These are phyloP conservation scores for Troglohyphantes excavatus DNA, from an alignment of 2,888 invertebrate species.

Conservation along the genomic window DNA sequence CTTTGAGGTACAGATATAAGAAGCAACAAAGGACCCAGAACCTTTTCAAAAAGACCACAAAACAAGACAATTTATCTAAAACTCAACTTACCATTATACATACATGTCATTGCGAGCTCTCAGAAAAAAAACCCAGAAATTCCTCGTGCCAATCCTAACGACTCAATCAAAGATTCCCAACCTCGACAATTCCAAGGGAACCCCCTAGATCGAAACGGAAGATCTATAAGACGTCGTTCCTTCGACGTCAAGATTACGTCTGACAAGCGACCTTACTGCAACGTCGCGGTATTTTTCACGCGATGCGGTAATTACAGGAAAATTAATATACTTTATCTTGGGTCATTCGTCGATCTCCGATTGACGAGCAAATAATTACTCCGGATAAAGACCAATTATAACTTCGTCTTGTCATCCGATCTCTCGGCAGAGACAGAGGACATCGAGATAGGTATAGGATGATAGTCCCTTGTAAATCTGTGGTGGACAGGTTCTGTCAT, in stretches of 20 bases:
- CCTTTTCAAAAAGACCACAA: too few species aligned
- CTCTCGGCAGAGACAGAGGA: not conserved
- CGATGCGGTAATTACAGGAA: not conserved
- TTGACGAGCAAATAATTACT: constrained; percentile 1
- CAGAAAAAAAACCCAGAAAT: too few species aligned
- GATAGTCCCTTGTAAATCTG: too few species aligned
- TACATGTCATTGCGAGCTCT: too few species aligned
- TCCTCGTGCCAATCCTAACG: not conserved
- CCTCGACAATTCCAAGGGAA: not conserved
- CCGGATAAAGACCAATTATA: not conserved
- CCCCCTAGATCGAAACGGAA: not conserved
- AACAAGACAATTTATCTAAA: too few species aligned
- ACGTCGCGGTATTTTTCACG: not conserved
- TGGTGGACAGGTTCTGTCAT: not conserved
- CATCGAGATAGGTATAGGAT: not conserved
- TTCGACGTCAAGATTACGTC: not conserved
- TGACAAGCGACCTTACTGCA: not conserved
- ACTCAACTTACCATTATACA: too few species aligned
- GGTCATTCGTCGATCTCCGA: not conserved
- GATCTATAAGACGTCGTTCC: not conserved
- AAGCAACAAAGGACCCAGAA: too few species aligned
- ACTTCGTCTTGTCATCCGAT: not conserved
- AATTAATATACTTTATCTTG: not conserved
- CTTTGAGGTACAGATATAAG: too few species aligned
- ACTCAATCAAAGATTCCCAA: not conserved